Conservation (phyloP, 2,888 invertebrate genomes). For the Rhimphoctona megacephalus region DNA sequence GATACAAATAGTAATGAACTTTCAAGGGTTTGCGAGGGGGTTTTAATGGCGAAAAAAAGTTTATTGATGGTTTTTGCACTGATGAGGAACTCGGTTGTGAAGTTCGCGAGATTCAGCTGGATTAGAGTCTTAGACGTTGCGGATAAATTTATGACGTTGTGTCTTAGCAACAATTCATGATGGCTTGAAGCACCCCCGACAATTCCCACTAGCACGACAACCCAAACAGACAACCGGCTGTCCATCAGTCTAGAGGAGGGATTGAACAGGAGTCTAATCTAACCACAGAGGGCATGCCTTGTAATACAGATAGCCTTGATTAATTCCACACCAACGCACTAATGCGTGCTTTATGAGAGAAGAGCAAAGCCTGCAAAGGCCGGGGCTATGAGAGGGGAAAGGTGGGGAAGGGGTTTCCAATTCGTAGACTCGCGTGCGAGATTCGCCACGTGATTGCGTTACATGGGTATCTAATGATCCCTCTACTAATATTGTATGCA, state of each 20-base stretch:
- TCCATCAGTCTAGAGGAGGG: conserved; percentile 66
- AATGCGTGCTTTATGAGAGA: conserved; percentile 72
- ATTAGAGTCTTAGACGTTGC: neutral
- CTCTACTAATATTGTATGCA: conserved; percentile 41
- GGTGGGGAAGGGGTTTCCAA: conserved; percentile 60
- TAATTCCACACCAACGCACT: conserved; percentile 77
- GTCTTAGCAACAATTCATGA: conserved; percentile 42
- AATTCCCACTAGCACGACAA: conserved; percentile 29
- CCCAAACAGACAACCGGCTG: conserved; percentile 44
- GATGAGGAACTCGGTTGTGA: neutral
- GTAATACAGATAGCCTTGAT: conserved; percentile 82
- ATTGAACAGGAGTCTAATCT: conserved; percentile 80
- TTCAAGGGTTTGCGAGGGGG: neutral
- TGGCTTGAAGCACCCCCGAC: conserved; percentile 10
- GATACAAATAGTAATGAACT: conserved; percentile 3
- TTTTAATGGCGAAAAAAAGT: neutral
- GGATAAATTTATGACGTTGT: conserved; percentile 1
- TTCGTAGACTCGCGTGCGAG: conserved; percentile 59
- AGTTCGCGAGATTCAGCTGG: neutral
- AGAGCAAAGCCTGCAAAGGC: conserved; percentile 42
- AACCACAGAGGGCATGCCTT: conserved; percentile 79
- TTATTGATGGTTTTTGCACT: neutral
- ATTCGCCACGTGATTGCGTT: conserved; percentile 63
- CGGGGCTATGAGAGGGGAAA: conserved; percentile 10
- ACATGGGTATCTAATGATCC: conserved; percentile 50